Evolutionary conservation across 2,113 vertebrate species (phyloP).

Genomic region (Thymallus thymallus): DNA sequence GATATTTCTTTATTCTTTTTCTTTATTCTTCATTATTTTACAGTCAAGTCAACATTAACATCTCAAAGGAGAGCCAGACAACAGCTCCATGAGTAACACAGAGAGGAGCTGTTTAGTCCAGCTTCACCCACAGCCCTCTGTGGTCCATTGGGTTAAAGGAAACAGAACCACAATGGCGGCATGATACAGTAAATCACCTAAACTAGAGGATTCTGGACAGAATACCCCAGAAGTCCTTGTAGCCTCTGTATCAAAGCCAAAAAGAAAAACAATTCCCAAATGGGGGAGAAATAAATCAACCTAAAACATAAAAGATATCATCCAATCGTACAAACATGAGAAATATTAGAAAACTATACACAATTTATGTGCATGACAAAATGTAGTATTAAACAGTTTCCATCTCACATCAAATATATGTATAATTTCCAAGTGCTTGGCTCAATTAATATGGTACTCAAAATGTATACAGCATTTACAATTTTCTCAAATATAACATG

Average conservation of each 20-base stretch:
- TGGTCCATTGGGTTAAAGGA: too few species aligned
- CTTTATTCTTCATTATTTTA: too few species aligned
- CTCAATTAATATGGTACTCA: too few species aligned
- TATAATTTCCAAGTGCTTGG: too few species aligned
- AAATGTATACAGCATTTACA: too few species aligned
- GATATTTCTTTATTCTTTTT: too few species aligned
- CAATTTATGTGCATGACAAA: conserved; percentile 68
- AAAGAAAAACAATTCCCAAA: conserved; percentile 22
- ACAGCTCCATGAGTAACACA: too few species aligned
- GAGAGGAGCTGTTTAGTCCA: too few species aligned
- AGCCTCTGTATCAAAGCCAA: conserved; percentile 10
- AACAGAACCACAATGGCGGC: conserved; percentile 1
- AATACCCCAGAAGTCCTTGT: conserved; percentile 3
- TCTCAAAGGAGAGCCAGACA: too few species aligned
- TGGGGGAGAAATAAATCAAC: conserved; percentile 26
- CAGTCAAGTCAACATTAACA: too few species aligned
- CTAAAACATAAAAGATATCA: conserved; percentile 1
- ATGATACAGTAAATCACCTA: conserved; percentile 4
- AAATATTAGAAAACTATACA: conserved; percentile 69
- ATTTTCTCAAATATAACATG: too few species aligned
- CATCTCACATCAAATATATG: neutral
- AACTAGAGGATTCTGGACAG: conserved; percentile 4
- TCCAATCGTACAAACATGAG: conserved; percentile 59
- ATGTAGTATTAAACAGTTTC: conserved; percentile 60
- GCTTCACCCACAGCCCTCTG: too few species aligned